These are phyloP conservation scores for Phyllotis vaccarum DNA, from an alignment of 2,797 vertebrate species.

Conservation along the genomic window DNA sequence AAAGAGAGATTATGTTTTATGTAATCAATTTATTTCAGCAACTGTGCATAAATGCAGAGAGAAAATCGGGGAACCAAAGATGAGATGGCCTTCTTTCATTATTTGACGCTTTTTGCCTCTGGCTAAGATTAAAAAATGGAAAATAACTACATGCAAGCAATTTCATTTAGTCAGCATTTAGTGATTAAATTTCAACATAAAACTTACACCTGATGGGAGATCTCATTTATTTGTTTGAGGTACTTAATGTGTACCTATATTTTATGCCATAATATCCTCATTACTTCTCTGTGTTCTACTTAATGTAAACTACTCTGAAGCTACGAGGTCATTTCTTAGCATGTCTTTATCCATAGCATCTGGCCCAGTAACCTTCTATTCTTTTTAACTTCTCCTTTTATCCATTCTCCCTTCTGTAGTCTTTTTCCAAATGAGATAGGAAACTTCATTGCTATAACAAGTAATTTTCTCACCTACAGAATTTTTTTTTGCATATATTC, in stretches of 20 bases:
- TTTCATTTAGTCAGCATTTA: conserved; percentile 30
- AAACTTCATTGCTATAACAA: conserved; percentile 12
- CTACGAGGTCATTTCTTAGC: neutral
- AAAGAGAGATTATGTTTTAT: conserved; percentile 50
- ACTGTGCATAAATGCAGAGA: conserved; percentile 31
- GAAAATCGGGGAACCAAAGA: conserved; percentile 35
- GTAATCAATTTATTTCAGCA: conserved; percentile 63
- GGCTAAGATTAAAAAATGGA: conserved; percentile 12
- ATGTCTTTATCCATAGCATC: neutral
- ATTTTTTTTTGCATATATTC: neutral
- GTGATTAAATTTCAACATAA: conserved; percentile 39
- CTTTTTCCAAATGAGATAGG: neutral
- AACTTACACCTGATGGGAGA: conserved; percentile 17
- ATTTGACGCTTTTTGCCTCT: conserved; percentile 15
- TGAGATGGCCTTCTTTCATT: neutral
- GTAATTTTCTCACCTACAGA: neutral
- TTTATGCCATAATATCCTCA: neutral
- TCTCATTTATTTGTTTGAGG: neutral
- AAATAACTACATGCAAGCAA: conserved; percentile 53
- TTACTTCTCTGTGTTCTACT: neutral
- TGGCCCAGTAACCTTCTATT: neutral
- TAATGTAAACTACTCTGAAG: neutral
- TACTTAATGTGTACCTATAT: neutral
- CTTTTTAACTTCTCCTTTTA: neutral
- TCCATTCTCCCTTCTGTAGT: neutral